Evolutionary conservation across 2,797 vertebrate species (phyloP), one percentile per base, ranked within the genome.

Genomic region (Gadopsis bispinosus): DNA sequence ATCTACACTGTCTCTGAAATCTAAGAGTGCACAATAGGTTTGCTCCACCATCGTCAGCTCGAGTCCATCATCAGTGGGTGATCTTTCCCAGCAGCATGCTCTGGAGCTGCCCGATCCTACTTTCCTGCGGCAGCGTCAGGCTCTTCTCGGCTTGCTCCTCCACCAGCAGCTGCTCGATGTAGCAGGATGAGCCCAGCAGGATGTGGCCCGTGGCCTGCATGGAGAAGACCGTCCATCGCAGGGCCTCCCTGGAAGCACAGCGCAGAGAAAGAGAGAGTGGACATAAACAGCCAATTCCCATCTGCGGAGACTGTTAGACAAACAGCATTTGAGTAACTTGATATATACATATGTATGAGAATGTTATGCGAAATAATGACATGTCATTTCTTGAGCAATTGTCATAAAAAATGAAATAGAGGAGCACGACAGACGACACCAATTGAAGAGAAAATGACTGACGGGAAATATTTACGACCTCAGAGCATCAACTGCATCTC

Each of bases 141-240:
- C 75, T 75, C 69, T 75, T 91, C 73, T 94, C 93, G 0, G 37
- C 89, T 61, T 71, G 94, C 70, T 96, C 96, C 0, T 96, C 95
- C 65, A 96, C 95, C 90, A 99, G 93, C 66, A 99, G 92, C 84
- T 97, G 96, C 91, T 97, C 96, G 74, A 99, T 95, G 89, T 99
- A 99, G 84, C 95, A 95, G 58, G 97, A 99, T 50, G 96, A 97
- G 74, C 97, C 97, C 0, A 99, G 95, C 75, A 99, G 93, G 88
- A 98, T 69, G 6, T 99, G 97, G 20, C 98, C 98, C 0, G 97
- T 97, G 82, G 97, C 92, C 87, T 97, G 97, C 97, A 98, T 98
- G 89, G 95, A 95, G 87, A 97, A 95, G 58, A 97, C 86, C 0
- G 94, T 95, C 97, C 97, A 99, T 77, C 96, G 95, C 64, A 99